phyloP scores from a whole-genome alignment of 1,140 invertebrate species.

The Apolygus lucorum region DNA sequence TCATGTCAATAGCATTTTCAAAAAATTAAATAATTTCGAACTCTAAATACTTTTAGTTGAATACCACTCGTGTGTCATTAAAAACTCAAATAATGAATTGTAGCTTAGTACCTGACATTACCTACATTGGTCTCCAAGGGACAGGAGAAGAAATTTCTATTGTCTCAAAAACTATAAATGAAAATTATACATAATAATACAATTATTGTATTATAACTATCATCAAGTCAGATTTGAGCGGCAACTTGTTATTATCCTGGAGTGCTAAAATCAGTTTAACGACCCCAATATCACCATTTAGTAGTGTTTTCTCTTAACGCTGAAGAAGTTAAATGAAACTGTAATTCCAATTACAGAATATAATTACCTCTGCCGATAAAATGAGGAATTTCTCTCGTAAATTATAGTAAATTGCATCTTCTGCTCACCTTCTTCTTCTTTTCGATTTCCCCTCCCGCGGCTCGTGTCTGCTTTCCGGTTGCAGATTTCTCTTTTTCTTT shows the following conservation, averaged over 20 bases:
- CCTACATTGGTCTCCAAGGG: too few species aligned
- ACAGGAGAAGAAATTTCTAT: not conserved
- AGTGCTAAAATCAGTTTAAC: not conserved
- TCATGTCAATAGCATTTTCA: too few species aligned
- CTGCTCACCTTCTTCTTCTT: constrained; percentile 39
- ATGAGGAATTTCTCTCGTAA: too few species aligned
- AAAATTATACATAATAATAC: not conserved
- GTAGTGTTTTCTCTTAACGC: not conserved
- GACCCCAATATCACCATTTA: not conserved
- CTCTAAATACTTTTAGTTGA: too few species aligned
- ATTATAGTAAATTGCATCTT: not conserved
- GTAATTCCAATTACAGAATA: not conserved
- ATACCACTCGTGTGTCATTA: too few species aligned
- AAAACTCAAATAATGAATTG: too few species aligned
- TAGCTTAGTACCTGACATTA: too few species aligned
- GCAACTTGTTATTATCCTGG: not conserved
- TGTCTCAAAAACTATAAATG: not conserved
- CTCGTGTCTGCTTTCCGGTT: not conserved
- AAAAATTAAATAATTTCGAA: too few species aligned
- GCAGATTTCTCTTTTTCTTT: constrained; percentile 38
- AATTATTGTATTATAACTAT: not conserved
- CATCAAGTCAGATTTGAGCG: not conserved
- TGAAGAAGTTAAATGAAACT: not conserved
- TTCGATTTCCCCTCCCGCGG: constrained; percentile 42
- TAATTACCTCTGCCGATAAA: too few species aligned